Base-by-base conservation (phyloP, 2,797 vertebrate species). In the Cercopithecus mitis region DNA sequence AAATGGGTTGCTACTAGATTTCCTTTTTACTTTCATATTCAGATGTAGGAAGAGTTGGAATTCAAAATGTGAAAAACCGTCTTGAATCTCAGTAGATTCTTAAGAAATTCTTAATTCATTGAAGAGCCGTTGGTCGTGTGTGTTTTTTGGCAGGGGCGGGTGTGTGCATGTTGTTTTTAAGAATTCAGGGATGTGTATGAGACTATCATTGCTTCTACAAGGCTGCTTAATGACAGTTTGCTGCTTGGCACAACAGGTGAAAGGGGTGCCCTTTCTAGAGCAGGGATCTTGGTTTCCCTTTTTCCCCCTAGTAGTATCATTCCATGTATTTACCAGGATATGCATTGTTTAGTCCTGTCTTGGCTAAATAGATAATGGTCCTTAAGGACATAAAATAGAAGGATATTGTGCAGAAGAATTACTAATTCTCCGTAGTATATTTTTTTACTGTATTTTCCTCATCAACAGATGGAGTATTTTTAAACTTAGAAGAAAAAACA, bases 371-470 rank as follows among this genome's bases (percentile, higher is more conserved):
- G 50, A 25, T 50, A 79, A 43, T 88, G 22, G 14, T 93, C 77
- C 36, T 77, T 76, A 87, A 91, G 88, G 17, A 72, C 41, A 30
- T 61, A 80, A 83, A 41, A n/a, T n/a, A 30, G 88, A 95, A 86
- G 30, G 50, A 52, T 25, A 41, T 43, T 77, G 17, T 87, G 47
- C 8, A 73, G 57, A 94, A 81, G 30, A 79, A 45, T 79, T 92
- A 15, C 72, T 79, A 43, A 8, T 93, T 93, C 79, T 88, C 55
- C 9, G 33, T 36, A 39, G 7, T 73, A 14, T 76, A 3, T 55
- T 83, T 94, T 94, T 96, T 70, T 47, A 17, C 27, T 94, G 1
- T 88, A 57, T 94, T 91, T 84, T 91, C 45, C 41, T 92, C 88
- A 50, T 61, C 12, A 57, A 36, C 55, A 67, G 5, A 41, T 80